Evolutionary conservation across 37 sponge, comb jelly and placozoan genomes (phyloP).

Genomic region (Lycopodina hypogea): DNA sequence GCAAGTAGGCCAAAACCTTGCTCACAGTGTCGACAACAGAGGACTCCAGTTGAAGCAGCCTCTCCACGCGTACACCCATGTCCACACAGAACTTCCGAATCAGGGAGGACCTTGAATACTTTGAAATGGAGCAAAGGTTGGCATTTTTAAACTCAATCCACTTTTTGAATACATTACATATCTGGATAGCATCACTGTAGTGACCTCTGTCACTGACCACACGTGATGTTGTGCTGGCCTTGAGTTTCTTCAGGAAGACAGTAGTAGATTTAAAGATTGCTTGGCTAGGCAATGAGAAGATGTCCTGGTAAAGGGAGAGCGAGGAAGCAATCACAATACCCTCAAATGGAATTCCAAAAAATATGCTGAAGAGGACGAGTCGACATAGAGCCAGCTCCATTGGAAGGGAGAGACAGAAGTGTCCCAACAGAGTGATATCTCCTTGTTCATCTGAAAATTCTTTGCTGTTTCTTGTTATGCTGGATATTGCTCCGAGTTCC

Average conservation of each 20-base stretch:
- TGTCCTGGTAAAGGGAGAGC: slow-evolving; percentile 55
- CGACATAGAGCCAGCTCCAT: slow-evolving; percentile 54
- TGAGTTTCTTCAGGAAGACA: slow-evolving; percentile 15
- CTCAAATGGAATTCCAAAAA: slow-evolving; percentile 59
- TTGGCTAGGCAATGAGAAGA: slow-evolving; percentile 46
- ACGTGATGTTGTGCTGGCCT: slow-evolving; percentile 21
- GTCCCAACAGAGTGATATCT: slow-evolving; percentile 63
- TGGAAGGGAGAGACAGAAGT: slow-evolving; percentile 58
- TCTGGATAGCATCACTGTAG: slow-evolving; percentile 60
- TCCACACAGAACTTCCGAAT: slow-evolving; percentile 2
- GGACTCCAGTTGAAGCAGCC: slow-evolving; percentile 48
- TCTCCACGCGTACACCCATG: slow-evolving; percentile 32
- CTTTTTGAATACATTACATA: slow-evolving; percentile 48
- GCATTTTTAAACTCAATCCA: slow-evolving; percentile 39
- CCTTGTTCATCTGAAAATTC: slow-evolving; percentile 4
- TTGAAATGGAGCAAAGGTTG: not conserved
- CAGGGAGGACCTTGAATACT: not conserved
- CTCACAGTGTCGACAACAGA: slow-evolving; percentile 45
- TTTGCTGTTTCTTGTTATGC: no score
- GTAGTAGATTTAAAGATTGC: slow-evolving; percentile 10
- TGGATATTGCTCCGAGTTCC: slow-evolving; percentile 51
- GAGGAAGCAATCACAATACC: slow-evolving; percentile 63
- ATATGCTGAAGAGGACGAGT: slow-evolving; percentile 47
- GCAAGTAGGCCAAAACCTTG: slow-evolving; percentile 13
- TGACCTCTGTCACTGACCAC: slow-evolving; percentile 33